phyloP scores from a whole-genome alignment of 2,888 invertebrate genomes.

The Subacronicta megacephala region DNA sequence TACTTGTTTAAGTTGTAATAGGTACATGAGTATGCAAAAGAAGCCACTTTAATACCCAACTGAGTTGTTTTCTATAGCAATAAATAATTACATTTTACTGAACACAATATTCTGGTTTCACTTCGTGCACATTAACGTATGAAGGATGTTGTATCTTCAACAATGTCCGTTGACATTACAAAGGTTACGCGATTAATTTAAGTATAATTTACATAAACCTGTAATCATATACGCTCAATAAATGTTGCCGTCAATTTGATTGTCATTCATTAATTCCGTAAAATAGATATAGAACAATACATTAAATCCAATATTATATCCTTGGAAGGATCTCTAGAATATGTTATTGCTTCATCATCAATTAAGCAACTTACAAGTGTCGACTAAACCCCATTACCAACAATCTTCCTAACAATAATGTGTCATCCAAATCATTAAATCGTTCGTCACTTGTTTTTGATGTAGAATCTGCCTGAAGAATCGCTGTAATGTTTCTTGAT shows the following conservation, averaged over 20 bases:
- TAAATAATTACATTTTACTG: no score
- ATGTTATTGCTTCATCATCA: no score
- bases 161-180: conserved; percentile 12
- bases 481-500: conserved; percentile 24
- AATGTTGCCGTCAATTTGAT: conserved; percentile 18
- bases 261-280: no score
- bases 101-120: conserved; percentile 1
- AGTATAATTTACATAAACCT: conserved; percentile 30
- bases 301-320: no score
- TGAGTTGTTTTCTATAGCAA: background rate
- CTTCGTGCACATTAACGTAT: conserved; percentile 1
- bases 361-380: no score
- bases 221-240: background rate
- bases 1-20: no score
- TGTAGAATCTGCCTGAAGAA: no score
- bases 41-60: no score
- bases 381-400: no score
- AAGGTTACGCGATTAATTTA: conserved; percentile 26
- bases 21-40: no score
- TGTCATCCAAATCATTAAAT: conserved; percentile 70
- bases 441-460: conserved; percentile 51
- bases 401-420: conserved; percentile 62
- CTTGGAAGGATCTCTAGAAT: no score
- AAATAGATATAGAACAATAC: no score
- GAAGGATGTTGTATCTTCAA: conserved; percentile 19